Base-by-base conservation (phyloP, 2,888 invertebrate species). In the Stegana nigrithorax region DNA sequence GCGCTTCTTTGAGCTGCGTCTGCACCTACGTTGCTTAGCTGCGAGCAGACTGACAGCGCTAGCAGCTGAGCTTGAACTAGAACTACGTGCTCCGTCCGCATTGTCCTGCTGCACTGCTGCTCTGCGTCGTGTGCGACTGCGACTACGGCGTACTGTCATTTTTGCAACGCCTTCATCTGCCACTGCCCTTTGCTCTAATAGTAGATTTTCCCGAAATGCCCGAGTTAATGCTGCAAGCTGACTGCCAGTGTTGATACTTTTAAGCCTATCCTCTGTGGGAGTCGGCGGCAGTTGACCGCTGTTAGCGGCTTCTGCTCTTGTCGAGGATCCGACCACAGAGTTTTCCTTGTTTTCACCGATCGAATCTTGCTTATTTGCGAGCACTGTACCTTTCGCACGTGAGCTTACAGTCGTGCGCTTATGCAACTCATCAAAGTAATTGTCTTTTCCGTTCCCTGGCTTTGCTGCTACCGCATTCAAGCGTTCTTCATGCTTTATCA, bases 401-500 rank as follows among this genome's bases (percentile, higher is more conserved):
- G 81, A 87, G 60, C 86, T 84, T 62, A 81, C 75, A 26, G 87
- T 87, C 29, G 81, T 79, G 55, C 82, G 82, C 62, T 81, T 81
- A 69, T 86, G 80, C 53, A 87, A 81, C 53, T 68, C 73, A 59
- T 81, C 75, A 69, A 84, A 86, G 66, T 76, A 67, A 62, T 77
- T 74, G 56, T 74, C 69, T 60, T 73, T 76, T 62, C 78, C 5
- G 1, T 27, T 26, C n/a, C n/a, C n/a, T n/a, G n/a, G n/a, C n/a
- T n/a, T n/a, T n/a, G n/a, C n/a, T n/a, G n/a, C n/a, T n/a, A n/a
- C n/a, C 29, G 27, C 45, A 14, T 78, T 80, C 68, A 85, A 67
- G 29, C 74, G 73, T 60, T 83, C 85, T 65, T 85, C 85, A 73
- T 85, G 80, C 69, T 85, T 85, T 62, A 85, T 85, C 63, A 85